A percentile compares a stretch with the other conserved stretches of the same genome.
Conservation (phyloP, 2,888 invertebrate genomes). For the Drosophila birchii region DNA sequence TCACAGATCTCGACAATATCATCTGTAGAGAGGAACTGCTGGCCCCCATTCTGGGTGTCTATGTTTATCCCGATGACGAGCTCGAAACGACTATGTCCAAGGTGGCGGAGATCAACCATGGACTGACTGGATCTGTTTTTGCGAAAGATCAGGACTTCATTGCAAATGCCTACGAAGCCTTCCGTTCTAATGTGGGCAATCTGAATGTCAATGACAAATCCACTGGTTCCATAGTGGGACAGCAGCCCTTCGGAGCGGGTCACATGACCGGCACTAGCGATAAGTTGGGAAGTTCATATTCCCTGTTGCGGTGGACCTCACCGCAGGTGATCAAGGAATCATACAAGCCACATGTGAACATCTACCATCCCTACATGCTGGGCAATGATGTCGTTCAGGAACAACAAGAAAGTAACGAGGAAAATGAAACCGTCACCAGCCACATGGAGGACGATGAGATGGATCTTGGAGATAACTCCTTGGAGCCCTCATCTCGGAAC, state of each 20-base stretch:
- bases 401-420: not conserved
- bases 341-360: slow-evolving; percentile 91
- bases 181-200: slow-evolving; percentile 96
- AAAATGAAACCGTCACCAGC: not conserved
- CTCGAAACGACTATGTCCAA: slow-evolving; percentile 88
- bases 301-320: slow-evolving; percentile 95
- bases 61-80: slow-evolving; percentile 93
- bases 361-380: slow-evolving; percentile 86
- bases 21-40: slow-evolving; percentile 97
- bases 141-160: slow-evolving; percentile 92
- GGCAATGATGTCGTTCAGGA: not conserved
- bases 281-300: slow-evolving; percentile 98
- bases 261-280: slow-evolving; percentile 99
- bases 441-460: not conserved
- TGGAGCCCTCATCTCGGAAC: not conserved
- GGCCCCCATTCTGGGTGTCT: slow-evolving; percentile 95
- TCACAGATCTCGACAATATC: slow-evolving; percentile 92
- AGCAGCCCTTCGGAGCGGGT: slow-evolving; percentile 99
- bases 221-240: slow-evolving; percentile 98
- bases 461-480: not conserved
- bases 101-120: slow-evolving; percentile 92
- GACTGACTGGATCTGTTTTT: slow-evolving; percentile 97
- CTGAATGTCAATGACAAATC: slow-evolving; percentile 99
- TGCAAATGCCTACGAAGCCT: slow-evolving; percentile 89
- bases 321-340: slow-evolving; percentile 97